Evolutionary conservation across 1,140 invertebrate species (phyloP).

Genomic region (Steinernema khuongi): DNA sequence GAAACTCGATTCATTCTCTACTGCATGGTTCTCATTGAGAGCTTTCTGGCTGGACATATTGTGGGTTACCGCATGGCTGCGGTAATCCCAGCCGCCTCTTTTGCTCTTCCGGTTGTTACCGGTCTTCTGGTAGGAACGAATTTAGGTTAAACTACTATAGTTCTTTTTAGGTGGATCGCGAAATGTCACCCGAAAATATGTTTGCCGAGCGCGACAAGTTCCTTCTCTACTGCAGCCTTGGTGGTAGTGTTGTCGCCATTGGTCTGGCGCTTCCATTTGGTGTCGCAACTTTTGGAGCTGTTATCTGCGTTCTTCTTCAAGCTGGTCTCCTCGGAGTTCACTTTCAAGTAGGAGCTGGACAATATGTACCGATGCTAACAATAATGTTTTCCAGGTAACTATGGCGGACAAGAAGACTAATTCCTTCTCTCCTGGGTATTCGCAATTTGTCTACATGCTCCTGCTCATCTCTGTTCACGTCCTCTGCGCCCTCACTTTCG

Average conservation of each 20-base stretch:
- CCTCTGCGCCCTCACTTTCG: background rate
- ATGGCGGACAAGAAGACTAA: background rate
- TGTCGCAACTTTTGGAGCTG: background rate
- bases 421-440: background rate
- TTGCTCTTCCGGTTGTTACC: background rate
- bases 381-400: background rate
- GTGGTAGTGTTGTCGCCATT: background rate
- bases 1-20: background rate
- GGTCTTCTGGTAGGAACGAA: background rate
- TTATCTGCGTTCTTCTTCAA: background rate
- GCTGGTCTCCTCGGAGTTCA: background rate
- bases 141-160: background rate
- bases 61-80: background rate
- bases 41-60: background rate
- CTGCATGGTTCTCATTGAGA: background rate
- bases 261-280: background rate
- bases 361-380: background rate
- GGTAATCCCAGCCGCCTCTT: background rate
- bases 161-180: background rate
- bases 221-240: background rate
- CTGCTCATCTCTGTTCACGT: background rate
- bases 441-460: slow-evolving; percentile 3
- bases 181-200: background rate
- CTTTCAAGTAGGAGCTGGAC: background rate
- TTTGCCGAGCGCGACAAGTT: slow-evolving; percentile 6